Conservation (phyloP, 2,888 invertebrate genomes). For the Scaeva pyrastri region DNA sequence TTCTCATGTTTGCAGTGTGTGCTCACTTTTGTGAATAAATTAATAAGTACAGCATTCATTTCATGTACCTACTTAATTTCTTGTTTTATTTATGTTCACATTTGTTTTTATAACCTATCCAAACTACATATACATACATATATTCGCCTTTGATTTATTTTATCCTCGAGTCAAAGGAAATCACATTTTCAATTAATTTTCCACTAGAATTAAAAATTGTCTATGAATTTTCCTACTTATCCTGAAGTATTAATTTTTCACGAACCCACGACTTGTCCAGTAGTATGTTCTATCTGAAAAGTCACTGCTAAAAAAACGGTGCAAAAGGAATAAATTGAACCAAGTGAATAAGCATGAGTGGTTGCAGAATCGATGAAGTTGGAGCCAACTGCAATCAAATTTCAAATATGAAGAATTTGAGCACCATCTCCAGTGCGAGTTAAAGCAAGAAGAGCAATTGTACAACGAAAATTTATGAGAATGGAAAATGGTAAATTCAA, state of each 20-base stretch:
- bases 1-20: no score
- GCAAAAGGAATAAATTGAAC: slow-evolving; percentile 29
- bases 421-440: slow-evolving; percentile 14
- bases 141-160: no score
- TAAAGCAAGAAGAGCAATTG: slow-evolving; percentile 49
- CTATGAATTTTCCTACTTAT: no score
- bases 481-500: slow-evolving; percentile 82
- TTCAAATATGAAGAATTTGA: slow-evolving; percentile 61
- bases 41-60: no score
- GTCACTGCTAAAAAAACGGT: background rate
- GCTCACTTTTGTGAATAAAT: no score
- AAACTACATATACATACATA: no score
- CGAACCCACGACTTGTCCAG: background rate
- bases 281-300: background rate
- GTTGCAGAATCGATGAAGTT: slow-evolving; percentile 6
- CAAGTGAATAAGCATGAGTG: slow-evolving; percentile 37
- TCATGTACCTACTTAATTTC: no score
- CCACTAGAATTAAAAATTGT: no score
- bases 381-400: slow-evolving; percentile 54
- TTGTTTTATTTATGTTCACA: no score
- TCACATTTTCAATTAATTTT: no score
- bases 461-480: slow-evolving; percentile 70
- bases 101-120: no score
- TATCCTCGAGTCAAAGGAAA: no score
- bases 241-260: background rate